Percentiles rank a stretch among this genome's conserved stretches.
phyloP scores from a whole-genome alignment of 2,113 vertebrate species.

The Calyptomena viridis region DNA sequence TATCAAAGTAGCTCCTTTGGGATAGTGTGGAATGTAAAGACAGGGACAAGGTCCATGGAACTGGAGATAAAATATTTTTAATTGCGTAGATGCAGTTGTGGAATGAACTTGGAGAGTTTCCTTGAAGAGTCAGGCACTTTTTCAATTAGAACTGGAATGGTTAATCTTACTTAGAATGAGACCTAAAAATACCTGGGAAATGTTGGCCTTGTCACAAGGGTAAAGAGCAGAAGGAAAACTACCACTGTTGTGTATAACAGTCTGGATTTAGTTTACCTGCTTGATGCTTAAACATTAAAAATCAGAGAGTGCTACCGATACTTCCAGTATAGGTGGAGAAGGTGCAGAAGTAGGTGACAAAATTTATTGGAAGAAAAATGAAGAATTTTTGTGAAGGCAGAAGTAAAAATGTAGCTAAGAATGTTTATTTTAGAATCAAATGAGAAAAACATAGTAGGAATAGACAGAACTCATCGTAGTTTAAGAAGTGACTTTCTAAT shows the following conservation, averaged over 20 bases:
- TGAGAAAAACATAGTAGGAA: background rate
- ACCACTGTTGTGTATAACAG: background rate
- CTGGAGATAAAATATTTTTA: conserved; percentile 46
- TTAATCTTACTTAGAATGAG: background rate
- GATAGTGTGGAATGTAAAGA: background rate
- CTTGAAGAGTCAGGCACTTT: background rate
- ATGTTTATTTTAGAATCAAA: background rate
- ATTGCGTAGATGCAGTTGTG: background rate
- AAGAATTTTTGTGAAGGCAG: background rate
- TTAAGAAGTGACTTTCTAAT: background rate
- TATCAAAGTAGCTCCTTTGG: conserved; percentile 9
- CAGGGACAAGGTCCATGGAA: background rate
- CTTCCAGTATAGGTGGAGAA: background rate
- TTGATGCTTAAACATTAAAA: background rate
- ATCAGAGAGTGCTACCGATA: background rate
- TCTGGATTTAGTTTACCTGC: background rate
- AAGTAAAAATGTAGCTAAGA: background rate
- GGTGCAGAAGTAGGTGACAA: background rate
- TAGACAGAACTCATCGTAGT: background rate
- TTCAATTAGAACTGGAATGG: background rate
- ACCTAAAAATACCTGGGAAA: background rate
- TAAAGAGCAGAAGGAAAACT: background rate
- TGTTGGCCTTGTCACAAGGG: background rate
- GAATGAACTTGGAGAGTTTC: conserved; percentile 15
- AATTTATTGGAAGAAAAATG: background rate